Evolutionary conservation across 1,140 invertebrate genomes (phyloP).

Genomic region (Drosophila asahinai): DNA sequence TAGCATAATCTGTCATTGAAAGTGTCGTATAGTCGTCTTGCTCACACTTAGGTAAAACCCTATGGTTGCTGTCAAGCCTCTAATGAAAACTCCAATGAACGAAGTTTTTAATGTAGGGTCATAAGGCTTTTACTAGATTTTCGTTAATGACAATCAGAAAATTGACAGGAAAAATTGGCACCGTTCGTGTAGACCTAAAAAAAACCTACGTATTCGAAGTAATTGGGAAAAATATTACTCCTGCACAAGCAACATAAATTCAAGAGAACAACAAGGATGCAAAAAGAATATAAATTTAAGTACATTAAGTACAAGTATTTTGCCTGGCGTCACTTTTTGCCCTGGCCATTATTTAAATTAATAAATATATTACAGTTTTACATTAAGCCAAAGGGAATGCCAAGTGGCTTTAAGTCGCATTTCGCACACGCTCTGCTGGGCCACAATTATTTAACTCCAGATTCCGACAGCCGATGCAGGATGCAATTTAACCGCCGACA

Average conservation of each 20-base stretch:
- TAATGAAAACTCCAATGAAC: too few species aligned
- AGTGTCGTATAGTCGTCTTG: too few species aligned
- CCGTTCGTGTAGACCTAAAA: background rate
- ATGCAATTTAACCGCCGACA: background rate
- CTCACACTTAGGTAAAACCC: too few species aligned
- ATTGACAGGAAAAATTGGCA: background rate
- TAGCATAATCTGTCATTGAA: too few species aligned
- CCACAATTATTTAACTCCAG: background rate
- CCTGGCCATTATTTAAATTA: constrained; percentile 62
- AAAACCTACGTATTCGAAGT: background rate
- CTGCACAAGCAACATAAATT: constrained; percentile 41
- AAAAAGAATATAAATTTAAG: constrained; percentile 6
- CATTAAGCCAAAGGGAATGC: constrained; percentile 37
- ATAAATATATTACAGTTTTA: constrained; percentile 67
- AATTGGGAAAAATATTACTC: constrained; percentile 45
- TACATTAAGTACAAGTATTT: constrained; percentile 44
- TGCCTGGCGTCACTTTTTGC: constrained; percentile 11
- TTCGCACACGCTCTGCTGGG: constrained; percentile 1
- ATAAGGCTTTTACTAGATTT: too few species aligned
- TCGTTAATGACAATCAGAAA: background rate
- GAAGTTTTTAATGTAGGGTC: too few species aligned
- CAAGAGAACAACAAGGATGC: constrained; percentile 20
- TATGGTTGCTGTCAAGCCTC: too few species aligned
- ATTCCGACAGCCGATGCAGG: background rate
- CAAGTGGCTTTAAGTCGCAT: constrained; percentile 26